phyloP scores from a whole-genome alignment of 2,797 vertebrate genomes.

The Rhabdomys pumilio region DNA sequence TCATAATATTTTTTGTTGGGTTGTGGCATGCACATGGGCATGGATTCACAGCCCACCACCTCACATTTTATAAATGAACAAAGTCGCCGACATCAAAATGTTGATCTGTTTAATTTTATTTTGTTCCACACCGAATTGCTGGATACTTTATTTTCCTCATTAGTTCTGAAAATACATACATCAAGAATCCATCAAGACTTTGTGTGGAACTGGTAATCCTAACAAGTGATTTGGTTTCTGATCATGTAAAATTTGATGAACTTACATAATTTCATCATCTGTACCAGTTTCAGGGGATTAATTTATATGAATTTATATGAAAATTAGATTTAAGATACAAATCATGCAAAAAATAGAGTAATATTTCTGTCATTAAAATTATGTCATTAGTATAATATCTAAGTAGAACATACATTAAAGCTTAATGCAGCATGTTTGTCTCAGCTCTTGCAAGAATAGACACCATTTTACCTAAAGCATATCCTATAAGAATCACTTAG shows the following conservation, averaged over 20 bases:
- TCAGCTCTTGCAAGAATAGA: conserved; percentile 71
- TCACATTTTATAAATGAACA: background rate
- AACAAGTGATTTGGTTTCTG: conserved; percentile 83
- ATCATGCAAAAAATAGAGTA: conserved; percentile 82
- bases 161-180: conserved; percentile 45
- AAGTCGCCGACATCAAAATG: background rate
- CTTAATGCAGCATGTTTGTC: conserved; percentile 73
- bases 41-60: no score
- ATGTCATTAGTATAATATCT: conserved; percentile 82
- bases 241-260: conserved; percentile 83
- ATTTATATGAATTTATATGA: conserved; percentile 86
- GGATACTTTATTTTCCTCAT: conserved; percentile 44
- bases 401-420: conserved; percentile 74
- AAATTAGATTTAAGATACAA: conserved; percentile 88
- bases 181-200: conserved; percentile 67
- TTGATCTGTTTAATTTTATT: conserved; percentile 6
- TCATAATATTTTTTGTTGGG: background rate
- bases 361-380: conserved; percentile 84
- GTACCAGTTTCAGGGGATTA: conserved; percentile 81
- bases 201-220: conserved; percentile 73
- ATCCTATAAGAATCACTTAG: background rate
- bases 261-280: conserved; percentile 87
- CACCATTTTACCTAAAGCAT: background rate
- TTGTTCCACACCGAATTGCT: conserved; percentile 1
- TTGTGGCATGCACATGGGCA: no score